Evolutionary conservation across 2,113 vertebrate genomes (phyloP).

Genomic region (Plestiodon gilberti): DNA sequence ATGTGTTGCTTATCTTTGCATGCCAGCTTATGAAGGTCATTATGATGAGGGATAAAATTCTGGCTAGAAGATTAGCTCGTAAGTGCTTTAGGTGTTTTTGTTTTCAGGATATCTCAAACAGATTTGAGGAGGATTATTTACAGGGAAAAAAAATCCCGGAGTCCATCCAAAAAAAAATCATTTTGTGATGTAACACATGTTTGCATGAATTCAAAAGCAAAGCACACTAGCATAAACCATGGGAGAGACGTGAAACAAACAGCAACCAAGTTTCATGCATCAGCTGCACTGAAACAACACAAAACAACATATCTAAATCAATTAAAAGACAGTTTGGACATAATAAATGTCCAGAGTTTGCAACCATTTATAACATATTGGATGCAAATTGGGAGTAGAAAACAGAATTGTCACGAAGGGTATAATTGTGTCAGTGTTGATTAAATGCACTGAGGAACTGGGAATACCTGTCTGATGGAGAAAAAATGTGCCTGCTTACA

Average conservation of each 20-base stretch:
- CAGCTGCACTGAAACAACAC: not conserved
- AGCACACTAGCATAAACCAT: not conserved
- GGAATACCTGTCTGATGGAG: conserved; percentile 46
- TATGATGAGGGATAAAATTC: conserved; percentile 25
- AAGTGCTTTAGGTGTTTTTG: conserved; percentile 13
- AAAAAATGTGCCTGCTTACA: conserved; percentile 39
- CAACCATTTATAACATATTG: conserved; percentile 17
- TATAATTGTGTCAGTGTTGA: conserved; percentile 31
- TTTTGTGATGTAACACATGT: not conserved
- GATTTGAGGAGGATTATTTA: conserved; percentile 33
- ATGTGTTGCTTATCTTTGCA: conserved; percentile 12
- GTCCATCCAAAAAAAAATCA: conserved; percentile 38
- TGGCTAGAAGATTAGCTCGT: conserved; percentile 23
- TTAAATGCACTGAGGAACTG: conserved; percentile 42
- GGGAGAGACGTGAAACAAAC: not conserved
- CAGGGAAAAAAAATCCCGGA: not conserved
- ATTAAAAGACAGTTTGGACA: conserved; percentile 26
- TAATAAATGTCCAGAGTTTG: conserved; percentile 21
- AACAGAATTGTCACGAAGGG: conserved; percentile 37
- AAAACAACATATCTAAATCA: conserved; percentile 14
- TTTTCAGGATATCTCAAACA: conserved; percentile 40
- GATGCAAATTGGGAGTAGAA: conserved; percentile 17
- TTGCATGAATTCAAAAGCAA: conserved; percentile 24
- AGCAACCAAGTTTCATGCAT: not conserved
- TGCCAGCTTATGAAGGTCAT: conserved; percentile 35